Base-by-base conservation (phyloP, 2,888 invertebrate species). In the Thalpophila matura region DNA sequence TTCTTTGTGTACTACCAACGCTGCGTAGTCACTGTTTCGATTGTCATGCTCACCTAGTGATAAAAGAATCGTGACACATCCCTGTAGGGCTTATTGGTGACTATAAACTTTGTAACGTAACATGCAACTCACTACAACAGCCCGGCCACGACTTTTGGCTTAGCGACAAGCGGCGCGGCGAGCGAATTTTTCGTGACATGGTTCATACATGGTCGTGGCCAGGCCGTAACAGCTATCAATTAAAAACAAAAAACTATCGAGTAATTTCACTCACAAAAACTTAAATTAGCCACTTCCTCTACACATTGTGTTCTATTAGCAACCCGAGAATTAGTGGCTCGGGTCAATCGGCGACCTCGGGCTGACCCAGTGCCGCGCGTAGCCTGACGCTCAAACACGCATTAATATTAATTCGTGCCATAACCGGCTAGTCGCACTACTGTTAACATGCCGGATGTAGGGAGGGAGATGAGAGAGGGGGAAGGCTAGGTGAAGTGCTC, bases 361-460 rank as follows among this genome's bases (percentile, higher is more conserved):
- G 18, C 27, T 37, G 74, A 63, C 70, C 80, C 50, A 40, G 31
- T 58, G 45, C 55, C 26, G 59, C 56, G 24, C 45, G 77, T 24
- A 14, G 43, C 37, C 33, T 50, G 49, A 18, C 58, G 59, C 56
- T 66, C 66, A 40, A 64, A 77, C 59, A 62, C 51, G 66, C 68
- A 67, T 77, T 69, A 64, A 74, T 75, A 79, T 78, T 72, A 80
- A 80, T 80, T 77, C 61, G 47, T 42, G 54, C 51, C 54, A 69
- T 66, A 63, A 62, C 67, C 45, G 49, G 31, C 35, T 42, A 37
- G 24, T 38, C 62, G 51, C 69, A 61, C 51, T 56, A 69, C 61
- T 61, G 69, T 40, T 61, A 38, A 55, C 70, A 51, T 51, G n/a
- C 69, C 69, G 74, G 74, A 70, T 55, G 69, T 55, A 12, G 16